Base-by-base conservation (phyloP, 2,888 invertebrate genomes). In the Cancer borealis region DNA sequence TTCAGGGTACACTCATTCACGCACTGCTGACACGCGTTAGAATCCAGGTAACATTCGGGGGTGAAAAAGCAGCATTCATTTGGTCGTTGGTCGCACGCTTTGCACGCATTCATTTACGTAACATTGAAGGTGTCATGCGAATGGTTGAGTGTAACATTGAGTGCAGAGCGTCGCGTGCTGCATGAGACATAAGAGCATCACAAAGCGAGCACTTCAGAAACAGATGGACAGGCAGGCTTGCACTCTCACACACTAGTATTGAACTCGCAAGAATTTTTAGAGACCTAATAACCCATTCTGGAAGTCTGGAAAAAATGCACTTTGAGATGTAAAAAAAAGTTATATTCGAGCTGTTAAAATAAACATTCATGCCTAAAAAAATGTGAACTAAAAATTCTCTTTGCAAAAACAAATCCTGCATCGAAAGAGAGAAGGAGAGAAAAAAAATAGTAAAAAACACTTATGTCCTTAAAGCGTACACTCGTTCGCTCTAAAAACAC, bases 1-100 rank as follows among this genome's bases (percentile, higher is more conserved):
- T 66, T 66, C 4, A 66, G 66, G n/a, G n/a, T 66, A 66, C 66
- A 66, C n/a, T 66, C 66, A n/a, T 66, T 66, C 66, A n/a, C 66
- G 3, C 66, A 66, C 66, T 14, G 14, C n/a, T n/a, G 66, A n/a
- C 66, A 66, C 66, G n/a, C 14, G 4, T n/a, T n/a, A 6, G 8
- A 3, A 66, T 66, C 21, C 2, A 66, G 66, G 66, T 17, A 66
- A n/a, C 66, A 6, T 21, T 17, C n/a, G 21, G 3, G n/a, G 14
- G 17, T 14, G 14, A 66, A 66, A 66, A 17, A 66, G 21, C 21
- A 66, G 3, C 21, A 66, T 17, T 66, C 21, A 66, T 66, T 66
- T 66, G 4, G 5, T 66, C 21, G 66, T n/a, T n/a, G 5, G 3
- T n/a, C 66, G 0, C 66, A 66, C 21, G 66, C 66, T 14, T 17